Conservation (phyloP, 1,140 invertebrate species). For the Schmidtea mediterranea region DNA sequence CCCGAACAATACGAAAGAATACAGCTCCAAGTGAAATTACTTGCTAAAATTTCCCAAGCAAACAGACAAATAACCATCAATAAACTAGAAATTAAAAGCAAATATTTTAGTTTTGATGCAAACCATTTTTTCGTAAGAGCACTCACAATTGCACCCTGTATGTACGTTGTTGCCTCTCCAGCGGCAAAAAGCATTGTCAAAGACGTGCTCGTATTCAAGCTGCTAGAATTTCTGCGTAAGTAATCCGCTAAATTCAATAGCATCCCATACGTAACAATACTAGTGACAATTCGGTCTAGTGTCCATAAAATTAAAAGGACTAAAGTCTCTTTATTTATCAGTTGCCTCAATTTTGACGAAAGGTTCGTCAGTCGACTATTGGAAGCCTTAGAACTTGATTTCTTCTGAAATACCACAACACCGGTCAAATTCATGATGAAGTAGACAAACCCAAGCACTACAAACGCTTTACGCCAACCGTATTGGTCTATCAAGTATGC, state of each 20-base stretch:
- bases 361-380: neutral
- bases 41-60: neutral
- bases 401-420: neutral
- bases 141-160: neutral
- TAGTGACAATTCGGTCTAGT: slow-evolving; percentile 5
- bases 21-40: neutral
- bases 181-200: slow-evolving; percentile 2
- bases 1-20: neutral
- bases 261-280: slow-evolving; percentile 7
- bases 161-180: slow-evolving; percentile 4
- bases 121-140: slow-evolving; percentile 4
- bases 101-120: neutral
- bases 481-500: slow-evolving; percentile 2
- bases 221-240: neutral
- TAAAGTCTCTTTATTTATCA: too few relatives aligned
- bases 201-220: neutral
- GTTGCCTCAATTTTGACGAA: neutral
- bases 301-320: neutral
- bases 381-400: neutral
- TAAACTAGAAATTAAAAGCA: neutral
- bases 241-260: slow-evolving; percentile 5
- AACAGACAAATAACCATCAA: neutral
- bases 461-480: slow-evolving; percentile 1
- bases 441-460: slow-evolving; percentile 1
- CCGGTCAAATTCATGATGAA: slow-evolving; percentile 3